Evolutionary conservation across 2,888 invertebrate species (phyloP).

Genomic region (Orthosia gracilis): DNA sequence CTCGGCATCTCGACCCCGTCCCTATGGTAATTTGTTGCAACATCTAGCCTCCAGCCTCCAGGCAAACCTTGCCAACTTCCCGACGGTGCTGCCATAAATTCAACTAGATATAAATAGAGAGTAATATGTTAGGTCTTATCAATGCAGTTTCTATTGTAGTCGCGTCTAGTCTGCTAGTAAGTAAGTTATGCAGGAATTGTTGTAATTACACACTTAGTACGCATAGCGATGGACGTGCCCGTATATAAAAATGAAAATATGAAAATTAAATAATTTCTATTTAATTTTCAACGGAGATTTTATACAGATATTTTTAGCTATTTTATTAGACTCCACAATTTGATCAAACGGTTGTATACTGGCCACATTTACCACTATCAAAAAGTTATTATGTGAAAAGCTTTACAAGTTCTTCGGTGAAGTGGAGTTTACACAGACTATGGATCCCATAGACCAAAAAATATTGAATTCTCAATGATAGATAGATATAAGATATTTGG

Average conservation of each 20-base stretch:
- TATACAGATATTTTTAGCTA: background rate
- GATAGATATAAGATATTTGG: no score
- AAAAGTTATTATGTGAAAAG: background rate
- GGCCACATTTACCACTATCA: background rate
- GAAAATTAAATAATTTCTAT: constrained; percentile 21
- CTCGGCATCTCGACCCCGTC: constrained; percentile 62
- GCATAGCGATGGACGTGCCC: constrained; percentile 30
- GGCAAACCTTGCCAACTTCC: constrained; percentile 62
- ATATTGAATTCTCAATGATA: background rate
- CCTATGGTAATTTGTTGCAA: constrained; percentile 72
- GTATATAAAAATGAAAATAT: constrained; percentile 21
- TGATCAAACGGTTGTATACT: background rate
- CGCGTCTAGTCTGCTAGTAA: constrained; percentile 50
- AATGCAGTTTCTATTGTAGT: constrained; percentile 70
- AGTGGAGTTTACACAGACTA: background rate
- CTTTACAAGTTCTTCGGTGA: background rate
- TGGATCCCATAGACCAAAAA: constrained; percentile 5
- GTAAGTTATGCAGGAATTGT: constrained; percentile 53
- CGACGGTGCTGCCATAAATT: constrained; percentile 68
- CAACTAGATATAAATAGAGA: constrained; percentile 71
- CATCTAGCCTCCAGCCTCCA: constrained; percentile 64
- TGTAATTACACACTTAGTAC: constrained; percentile 45
- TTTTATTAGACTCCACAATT: background rate
- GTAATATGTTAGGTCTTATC: constrained; percentile 70
- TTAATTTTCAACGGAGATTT: constrained; percentile 2